Percentiles rank a stretch among this genome's conserved stretches.
Conservation (phyloP, 2,113 vertebrate genomes). For the Oxygymnocypris stewartii region DNA sequence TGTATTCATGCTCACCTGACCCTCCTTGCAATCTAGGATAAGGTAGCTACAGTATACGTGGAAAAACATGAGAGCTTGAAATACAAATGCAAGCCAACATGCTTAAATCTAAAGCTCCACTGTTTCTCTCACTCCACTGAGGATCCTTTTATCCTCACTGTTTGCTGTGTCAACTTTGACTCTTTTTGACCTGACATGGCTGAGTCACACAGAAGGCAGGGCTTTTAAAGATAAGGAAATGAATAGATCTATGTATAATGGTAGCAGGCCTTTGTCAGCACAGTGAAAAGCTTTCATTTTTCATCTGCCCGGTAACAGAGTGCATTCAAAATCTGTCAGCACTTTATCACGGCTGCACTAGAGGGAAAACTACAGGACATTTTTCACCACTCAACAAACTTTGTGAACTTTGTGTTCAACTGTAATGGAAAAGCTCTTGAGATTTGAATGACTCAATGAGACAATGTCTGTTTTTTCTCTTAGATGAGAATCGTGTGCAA, state of each 20-base stretch:
- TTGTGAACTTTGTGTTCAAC: neutral
- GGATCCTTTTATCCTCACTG: neutral
- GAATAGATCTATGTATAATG: neutral
- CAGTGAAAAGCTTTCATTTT: constrained; percentile 5
- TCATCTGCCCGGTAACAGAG: constrained; percentile 20
- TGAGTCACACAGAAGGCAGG: neutral
- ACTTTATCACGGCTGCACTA: neutral
- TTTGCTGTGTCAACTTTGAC: constrained; percentile 24
- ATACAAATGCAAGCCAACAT: neutral
- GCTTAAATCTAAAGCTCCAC: neutral
- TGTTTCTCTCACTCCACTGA: neutral
- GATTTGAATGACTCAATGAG: neutral
- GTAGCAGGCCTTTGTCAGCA: neutral
- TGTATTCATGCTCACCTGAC: constrained; percentile 43
- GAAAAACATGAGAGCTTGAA: constrained; percentile 26
- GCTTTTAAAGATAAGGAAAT: constrained; percentile 16
- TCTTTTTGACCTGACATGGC: neutral
- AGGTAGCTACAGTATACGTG: constrained; percentile 34
- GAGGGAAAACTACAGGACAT: neutral
- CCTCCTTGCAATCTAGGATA: constrained; percentile 38
- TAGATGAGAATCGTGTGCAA: constrained; percentile 88
- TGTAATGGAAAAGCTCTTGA: neutral
- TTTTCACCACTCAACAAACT: neutral
- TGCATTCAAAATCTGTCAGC: constrained; percentile 12
- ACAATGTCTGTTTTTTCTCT: constrained; percentile 2